Percentiles rank a stretch among this genome's conserved stretches.
phyloP scores from a whole-genome alignment of 2,888 invertebrate species.

The Athalia rosae region DNA sequence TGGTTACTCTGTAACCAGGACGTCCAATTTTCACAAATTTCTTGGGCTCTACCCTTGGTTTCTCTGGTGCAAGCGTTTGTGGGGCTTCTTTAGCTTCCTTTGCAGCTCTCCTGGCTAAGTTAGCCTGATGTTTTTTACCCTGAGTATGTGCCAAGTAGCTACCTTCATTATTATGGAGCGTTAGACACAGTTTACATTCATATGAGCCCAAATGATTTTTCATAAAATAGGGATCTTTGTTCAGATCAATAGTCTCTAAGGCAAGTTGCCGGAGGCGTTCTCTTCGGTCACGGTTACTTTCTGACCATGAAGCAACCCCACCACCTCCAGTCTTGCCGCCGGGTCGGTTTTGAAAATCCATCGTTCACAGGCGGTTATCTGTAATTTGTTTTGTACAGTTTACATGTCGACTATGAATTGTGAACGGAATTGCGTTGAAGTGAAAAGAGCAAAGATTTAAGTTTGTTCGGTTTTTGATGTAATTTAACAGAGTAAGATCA shows the following conservation, averaged over 20 bases:
- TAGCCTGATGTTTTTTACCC: slow-evolving; percentile 99
- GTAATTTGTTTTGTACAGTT: slow-evolving; percentile 17
- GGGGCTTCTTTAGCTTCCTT: slow-evolving; percentile 99
- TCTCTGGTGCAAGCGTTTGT: slow-evolving; percentile 94
- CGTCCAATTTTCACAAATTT: slow-evolving; percentile 99
- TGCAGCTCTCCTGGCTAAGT: slow-evolving; percentile 96
- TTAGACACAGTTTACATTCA: slow-evolving; percentile 98
- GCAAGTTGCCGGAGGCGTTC: slow-evolving; percentile 97
- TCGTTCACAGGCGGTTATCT: slow-evolving; percentile 67
- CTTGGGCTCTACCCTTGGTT: slow-evolving; percentile 97
- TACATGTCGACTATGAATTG: no score
- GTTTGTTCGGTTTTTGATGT: no score
- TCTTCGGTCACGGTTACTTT: slow-evolving; percentile 96
- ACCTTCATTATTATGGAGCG: slow-evolving; percentile 99
- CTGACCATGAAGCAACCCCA: slow-evolving; percentile 99
- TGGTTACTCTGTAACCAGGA: slow-evolving; percentile 98
- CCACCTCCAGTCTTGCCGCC: slow-evolving; percentile 99
- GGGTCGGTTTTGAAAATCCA: slow-evolving; percentile 99
- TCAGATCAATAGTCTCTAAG: slow-evolving; percentile 97
- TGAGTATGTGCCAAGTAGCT: slow-evolving; percentile 99
- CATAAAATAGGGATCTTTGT: slow-evolving; percentile 99
- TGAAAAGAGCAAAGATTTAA: no score
- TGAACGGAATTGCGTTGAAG: no score
- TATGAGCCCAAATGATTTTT: slow-evolving; percentile 99
- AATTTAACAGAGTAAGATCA: no score